A percentile compares a stretch with the other conserved stretches of the same genome.
These are phyloP conservation scores for Holocentrus rufus DNA, from an alignment of 2,797 vertebrate genomes.

Conservation along the genomic window DNA sequence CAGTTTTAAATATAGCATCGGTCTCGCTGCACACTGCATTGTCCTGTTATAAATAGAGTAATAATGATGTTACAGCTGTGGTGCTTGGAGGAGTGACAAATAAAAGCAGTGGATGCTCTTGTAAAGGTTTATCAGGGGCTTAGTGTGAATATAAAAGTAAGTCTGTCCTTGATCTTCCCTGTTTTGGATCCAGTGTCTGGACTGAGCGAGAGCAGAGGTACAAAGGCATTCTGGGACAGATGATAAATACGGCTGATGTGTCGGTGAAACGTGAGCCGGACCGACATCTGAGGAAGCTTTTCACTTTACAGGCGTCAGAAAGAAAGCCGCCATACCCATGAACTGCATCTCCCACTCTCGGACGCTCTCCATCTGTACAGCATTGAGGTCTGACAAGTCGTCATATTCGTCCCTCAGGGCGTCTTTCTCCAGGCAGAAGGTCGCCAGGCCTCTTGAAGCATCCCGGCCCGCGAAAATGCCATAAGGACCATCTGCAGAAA, in stretches of 20 bases:
- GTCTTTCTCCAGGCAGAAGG: slow-evolving; percentile 97
- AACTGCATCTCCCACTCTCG: slow-evolving; percentile 99
- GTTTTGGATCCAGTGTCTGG: not conserved
- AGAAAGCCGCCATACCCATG: slow-evolving; percentile 84
- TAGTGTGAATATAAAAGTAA: not conserved
- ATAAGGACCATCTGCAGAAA: slow-evolving; percentile 90
- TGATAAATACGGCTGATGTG: not conserved
- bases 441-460: slow-evolving; percentile 96
- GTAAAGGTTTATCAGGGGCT: not conserved
- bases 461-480: slow-evolving; percentile 98
- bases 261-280: slow-evolving; percentile 24
- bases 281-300: not conserved
- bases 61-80: not conserved
- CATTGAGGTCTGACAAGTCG: slow-evolving; percentile 96
- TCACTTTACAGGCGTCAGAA: not conserved
- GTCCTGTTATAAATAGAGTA: not conserved
- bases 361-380: slow-evolving; percentile 99
- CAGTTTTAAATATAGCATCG: not conserved
- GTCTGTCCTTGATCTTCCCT: not conserved
- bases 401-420: slow-evolving; percentile 96
- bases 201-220: not conserved
- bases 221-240: not conserved
- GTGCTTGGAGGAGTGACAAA: not conserved
- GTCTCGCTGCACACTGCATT: not conserved
- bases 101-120: not conserved